phyloP scores from a whole-genome alignment of 2,113 vertebrate species.

The Cairina moschata region DNA sequence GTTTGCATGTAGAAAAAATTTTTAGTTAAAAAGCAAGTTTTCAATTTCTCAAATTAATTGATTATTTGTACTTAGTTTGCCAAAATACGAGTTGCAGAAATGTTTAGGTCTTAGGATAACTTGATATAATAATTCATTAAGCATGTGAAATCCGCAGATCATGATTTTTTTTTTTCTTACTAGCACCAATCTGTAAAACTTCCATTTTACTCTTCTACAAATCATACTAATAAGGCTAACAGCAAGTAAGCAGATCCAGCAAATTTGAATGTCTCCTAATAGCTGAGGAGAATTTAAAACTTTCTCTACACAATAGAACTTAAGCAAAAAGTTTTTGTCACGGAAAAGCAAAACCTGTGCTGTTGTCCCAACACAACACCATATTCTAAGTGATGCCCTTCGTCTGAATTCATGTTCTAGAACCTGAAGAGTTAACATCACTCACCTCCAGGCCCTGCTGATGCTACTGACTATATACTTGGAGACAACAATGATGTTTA shows the following conservation, averaged over 20 bases:
- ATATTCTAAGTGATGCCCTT: not conserved
- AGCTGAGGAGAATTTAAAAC: not conserved
- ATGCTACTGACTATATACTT: not conserved
- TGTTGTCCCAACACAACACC: not conserved
- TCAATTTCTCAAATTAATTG: not conserved
- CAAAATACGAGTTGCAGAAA: not conserved
- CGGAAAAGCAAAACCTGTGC: not conserved
- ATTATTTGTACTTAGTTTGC: not conserved
- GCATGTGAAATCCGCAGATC: not conserved
- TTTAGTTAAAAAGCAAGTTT: not conserved
- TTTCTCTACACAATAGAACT: not conserved
- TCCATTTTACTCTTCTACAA: not conserved
- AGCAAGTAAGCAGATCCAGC: not conserved
- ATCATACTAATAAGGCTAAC: not conserved
- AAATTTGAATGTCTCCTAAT: not conserved
- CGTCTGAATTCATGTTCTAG: not conserved
- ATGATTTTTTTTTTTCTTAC: not conserved
- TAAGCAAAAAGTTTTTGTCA: not conserved
- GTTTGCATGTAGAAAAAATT: not conserved
- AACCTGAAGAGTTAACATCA: not conserved
- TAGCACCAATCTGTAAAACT: not conserved
- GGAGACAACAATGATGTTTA: not conserved
- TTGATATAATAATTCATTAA: not conserved
- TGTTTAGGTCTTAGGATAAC: not conserved
- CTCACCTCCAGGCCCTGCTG: not conserved